phyloP scores from a whole-genome alignment of 2,888 invertebrate species.

The Luffia ferchaultella region DNA sequence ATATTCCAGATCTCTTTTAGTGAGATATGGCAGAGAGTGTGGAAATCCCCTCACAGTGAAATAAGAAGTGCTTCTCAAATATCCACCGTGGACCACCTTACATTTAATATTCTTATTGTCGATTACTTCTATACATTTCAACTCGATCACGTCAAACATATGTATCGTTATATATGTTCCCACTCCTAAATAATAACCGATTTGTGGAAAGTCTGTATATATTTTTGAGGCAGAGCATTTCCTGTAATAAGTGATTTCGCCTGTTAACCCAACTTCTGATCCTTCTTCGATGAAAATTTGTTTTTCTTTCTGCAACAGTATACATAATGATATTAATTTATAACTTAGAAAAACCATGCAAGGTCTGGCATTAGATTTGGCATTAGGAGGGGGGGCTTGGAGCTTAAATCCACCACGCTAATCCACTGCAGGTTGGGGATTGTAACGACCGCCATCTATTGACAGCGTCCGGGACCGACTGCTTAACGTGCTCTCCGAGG shows the following conservation, averaged over 20 bases:
- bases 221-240: constrained; percentile 26
- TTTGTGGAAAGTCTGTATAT: constrained; percentile 30
- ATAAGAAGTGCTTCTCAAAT: constrained; percentile 19
- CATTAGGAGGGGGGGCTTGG: too few relatives aligned
- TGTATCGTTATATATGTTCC: constrained; percentile 28
- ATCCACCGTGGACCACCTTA: constrained; percentile 23
- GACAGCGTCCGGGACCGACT: too few relatives aligned
- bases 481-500: too few relatives aligned
- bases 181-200: constrained; percentile 20
- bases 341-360: too few relatives aligned
- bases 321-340: too few relatives aligned
- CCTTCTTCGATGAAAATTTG: constrained; percentile 15
- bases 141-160: constrained; percentile 22
- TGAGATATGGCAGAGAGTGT: constrained; percentile 23
- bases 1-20: constrained; percentile 26
- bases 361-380: too few relatives aligned
- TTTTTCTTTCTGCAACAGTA: too few relatives aligned
- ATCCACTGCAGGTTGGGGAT: too few relatives aligned
- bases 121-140: constrained; percentile 24
- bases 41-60: constrained; percentile 26
- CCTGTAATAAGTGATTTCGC: constrained; percentile 21
- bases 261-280: constrained; percentile 22
- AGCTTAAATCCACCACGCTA: too few relatives aligned
- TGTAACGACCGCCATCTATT: too few relatives aligned
- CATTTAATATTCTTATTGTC: constrained; percentile 24